These are phyloP conservation scores for Falco columbarius DNA, from an alignment of 2,797 vertebrate genomes.

Conservation along the genomic window DNA sequence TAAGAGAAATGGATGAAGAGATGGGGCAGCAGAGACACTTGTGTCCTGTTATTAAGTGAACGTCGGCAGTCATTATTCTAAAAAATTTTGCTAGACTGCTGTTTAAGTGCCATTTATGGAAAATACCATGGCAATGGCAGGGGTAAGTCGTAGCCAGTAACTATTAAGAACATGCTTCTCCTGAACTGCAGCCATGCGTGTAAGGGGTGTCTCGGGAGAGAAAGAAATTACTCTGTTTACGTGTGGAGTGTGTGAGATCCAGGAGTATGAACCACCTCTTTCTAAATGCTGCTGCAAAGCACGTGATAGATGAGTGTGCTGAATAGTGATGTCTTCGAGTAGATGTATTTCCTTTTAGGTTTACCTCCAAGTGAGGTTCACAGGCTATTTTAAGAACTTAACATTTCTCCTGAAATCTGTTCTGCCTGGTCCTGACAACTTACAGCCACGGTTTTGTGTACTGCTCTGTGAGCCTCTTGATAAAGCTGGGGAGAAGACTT, in stretches of 20 bases:
- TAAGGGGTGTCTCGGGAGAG: neutral
- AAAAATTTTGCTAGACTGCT: neutral
- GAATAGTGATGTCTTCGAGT: neutral
- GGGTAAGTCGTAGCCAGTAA: constrained; percentile 64
- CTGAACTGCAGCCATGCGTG: neutral
- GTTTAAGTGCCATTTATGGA: neutral
- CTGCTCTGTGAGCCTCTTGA: neutral
- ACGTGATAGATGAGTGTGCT: neutral
- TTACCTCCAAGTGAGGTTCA: neutral
- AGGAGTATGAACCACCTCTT: neutral
- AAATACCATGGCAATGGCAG: constrained; percentile 19
- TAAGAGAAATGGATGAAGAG: neutral
- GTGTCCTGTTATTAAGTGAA: neutral
- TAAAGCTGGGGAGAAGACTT: neutral
- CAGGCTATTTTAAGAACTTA: neutral
- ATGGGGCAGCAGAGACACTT: fast-evolving
- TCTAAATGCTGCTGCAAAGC: neutral
- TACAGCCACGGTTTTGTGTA: neutral
- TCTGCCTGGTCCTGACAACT: neutral
- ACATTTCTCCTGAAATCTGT: neutral
- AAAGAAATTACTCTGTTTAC: constrained; percentile 6
- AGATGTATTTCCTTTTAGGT: neutral
- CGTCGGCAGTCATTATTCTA: neutral
- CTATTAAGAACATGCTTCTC: constrained; percentile 68
- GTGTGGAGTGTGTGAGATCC: neutral